Percentiles rank a stretch among this genome's conserved stretches.
phyloP scores from a whole-genome alignment of 2,888 invertebrate species.

The Tiphia femorata region DNA sequence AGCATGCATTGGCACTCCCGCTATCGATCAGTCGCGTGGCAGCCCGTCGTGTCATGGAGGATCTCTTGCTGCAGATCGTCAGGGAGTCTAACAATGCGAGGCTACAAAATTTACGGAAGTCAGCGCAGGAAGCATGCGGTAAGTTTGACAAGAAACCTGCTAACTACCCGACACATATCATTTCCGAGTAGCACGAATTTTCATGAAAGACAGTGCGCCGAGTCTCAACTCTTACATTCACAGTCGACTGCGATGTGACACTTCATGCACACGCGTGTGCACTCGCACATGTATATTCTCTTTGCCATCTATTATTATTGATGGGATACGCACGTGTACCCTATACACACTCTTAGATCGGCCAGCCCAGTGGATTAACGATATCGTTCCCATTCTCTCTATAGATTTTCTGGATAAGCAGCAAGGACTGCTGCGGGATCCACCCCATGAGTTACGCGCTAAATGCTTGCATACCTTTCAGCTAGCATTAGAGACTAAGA shows the following conservation, averaged over 20 bases:
- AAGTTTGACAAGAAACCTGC: conserved; percentile 53
- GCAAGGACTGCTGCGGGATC: conserved; percentile 82
- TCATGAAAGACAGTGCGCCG: no score
- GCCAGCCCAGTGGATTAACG: no score
- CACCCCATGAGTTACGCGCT: conserved; percentile 86
- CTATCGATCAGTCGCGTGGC: conserved; percentile 63
- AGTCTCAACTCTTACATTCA: no score
- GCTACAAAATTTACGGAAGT: conserved; percentile 80
- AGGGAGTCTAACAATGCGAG: conserved; percentile 88
- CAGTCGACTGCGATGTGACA: no score
- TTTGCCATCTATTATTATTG: no score
- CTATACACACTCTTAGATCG: no score
- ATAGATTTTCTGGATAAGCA: conserved; percentile 88
- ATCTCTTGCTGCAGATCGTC: conserved; percentile 85
- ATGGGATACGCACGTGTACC: no score
- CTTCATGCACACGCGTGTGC: no score
- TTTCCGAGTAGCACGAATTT: no score
- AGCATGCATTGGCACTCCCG: conserved; percentile 48
- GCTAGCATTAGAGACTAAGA: conserved; percentile 88
- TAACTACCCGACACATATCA: no score
- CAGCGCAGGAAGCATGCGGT: conserved; percentile 91
- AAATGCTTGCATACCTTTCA: conserved; percentile 89
- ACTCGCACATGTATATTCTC: no score
- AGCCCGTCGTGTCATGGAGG: conserved; percentile 79
- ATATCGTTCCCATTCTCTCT: no score